phyloP scores from a whole-genome alignment of 2,797 vertebrate genomes.

The Tapirus indicus region DNA sequence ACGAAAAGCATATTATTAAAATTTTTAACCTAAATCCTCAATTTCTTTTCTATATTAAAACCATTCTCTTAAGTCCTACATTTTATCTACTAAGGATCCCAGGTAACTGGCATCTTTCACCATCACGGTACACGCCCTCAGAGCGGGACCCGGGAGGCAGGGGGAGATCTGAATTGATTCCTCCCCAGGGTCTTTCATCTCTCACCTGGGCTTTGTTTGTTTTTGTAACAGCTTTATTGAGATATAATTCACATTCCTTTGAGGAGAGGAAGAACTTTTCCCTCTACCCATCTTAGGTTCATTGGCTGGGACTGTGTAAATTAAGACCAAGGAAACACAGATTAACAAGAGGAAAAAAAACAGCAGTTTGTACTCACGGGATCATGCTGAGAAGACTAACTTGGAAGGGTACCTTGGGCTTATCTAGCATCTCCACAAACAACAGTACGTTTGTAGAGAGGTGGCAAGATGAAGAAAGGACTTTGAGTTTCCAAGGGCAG shows the following conservation, averaged over 20 bases:
- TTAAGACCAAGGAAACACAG: neutral
- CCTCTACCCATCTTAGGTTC: neutral
- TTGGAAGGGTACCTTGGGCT: no score
- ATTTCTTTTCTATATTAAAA: neutral
- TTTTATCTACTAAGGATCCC: no score
- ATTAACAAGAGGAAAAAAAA: neutral
- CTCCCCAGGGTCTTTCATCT: neutral
- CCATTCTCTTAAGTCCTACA: neutral
- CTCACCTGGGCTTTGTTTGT: neutral
- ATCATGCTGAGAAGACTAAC: no score
- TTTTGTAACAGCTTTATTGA: neutral
- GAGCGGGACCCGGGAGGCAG: no score
- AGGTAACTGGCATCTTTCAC: neutral
- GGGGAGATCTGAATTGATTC: neutral
- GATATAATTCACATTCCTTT: neutral
- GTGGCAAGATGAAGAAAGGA: neutral
- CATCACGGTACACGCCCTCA: rapidly evolving
- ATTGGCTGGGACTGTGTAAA: neutral
- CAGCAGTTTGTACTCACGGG: neutral
- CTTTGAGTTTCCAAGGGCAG: neutral
- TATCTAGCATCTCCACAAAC: neutral
- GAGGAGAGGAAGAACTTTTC: neutral
- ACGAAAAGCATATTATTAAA: neutral
- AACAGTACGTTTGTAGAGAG: neutral
- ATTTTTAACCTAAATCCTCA: neutral